Percentiles rank a stretch among this genome's conserved stretches.
These are phyloP conservation scores for Thomomys bottae DNA, from an alignment of 2,113 vertebrate species.

Conservation along the genomic window DNA sequence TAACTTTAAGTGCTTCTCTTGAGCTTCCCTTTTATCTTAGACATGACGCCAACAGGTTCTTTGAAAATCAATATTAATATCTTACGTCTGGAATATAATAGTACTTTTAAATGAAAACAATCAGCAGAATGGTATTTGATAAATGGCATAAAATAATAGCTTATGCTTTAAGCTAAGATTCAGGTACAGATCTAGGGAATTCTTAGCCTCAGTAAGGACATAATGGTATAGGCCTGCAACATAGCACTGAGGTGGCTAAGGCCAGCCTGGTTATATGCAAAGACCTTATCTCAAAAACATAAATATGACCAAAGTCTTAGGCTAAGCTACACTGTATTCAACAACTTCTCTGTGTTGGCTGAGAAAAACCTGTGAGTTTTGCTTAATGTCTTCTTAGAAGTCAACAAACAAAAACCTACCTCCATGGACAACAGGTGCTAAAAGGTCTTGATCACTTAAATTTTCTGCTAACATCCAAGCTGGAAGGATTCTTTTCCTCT, in stretches of 20 bases:
- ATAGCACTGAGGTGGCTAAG: background rate
- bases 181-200: constrained; percentile 19
- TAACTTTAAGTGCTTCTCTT: constrained; percentile 15
- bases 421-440: constrained; percentile 68
- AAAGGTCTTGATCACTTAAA: constrained; percentile 67
- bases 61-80: constrained; percentile 24
- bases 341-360: constrained; percentile 1
- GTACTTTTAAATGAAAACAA: constrained; percentile 20
- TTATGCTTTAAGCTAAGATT: constrained; percentile 37
- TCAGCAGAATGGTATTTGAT: background rate
- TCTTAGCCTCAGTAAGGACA: background rate
- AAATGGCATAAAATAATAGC: constrained; percentile 26
- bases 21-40: constrained; percentile 22
- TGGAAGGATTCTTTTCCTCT: constrained; percentile 90
- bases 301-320: background rate
- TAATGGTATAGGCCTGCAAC: background rate
- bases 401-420: constrained; percentile 75
- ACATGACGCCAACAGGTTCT: background rate
- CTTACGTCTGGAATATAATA: background rate
- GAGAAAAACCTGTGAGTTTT: constrained; percentile 28
- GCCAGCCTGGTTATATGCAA: background rate
- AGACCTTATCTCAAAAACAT: background rate
- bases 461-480: constrained; percentile 90
- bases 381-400: constrained; percentile 50
- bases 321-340: background rate